phyloP scores from a whole-genome alignment of 2,797 vertebrate genomes.

The Pelodytes ibericus region DNA sequence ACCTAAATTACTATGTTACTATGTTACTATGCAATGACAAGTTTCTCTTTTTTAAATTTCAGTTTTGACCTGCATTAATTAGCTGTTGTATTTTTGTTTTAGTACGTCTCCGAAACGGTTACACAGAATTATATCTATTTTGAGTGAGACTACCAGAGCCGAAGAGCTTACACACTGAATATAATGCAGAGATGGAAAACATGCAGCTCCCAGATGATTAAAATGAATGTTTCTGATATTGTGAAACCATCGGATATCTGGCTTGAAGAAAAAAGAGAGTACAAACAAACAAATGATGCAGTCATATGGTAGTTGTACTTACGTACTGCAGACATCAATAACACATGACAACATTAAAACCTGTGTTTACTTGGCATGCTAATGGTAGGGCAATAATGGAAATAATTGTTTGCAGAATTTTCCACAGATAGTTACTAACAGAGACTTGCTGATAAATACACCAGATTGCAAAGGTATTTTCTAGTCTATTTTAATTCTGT shows the following conservation, averaged over 20 bases:
- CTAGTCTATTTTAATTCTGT: not conserved
- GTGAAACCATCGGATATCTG: constrained; percentile 36
- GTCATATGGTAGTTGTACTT: constrained; percentile 25
- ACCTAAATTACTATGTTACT: too few relatives aligned
- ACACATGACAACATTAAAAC: constrained; percentile 35
- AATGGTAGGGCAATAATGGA: constrained; percentile 1
- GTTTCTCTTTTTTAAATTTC: too few relatives aligned
- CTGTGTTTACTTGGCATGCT: constrained; percentile 43
- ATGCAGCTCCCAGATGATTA: constrained; percentile 23
- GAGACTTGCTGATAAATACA: constrained; percentile 13
- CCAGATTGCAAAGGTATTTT: constrained; percentile 9
- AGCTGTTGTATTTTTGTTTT: too few relatives aligned
- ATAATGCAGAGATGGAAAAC: not conserved
- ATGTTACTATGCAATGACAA: too few relatives aligned
- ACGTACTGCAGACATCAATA: constrained; percentile 17
- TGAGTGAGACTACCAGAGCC: not conserved
- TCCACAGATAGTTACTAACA: constrained; percentile 17
- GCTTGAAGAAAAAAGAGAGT: constrained; percentile 1
- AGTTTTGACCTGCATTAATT: too few relatives aligned
- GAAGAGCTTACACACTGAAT: not conserved
- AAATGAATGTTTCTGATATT: constrained; percentile 19
- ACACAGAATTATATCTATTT: too few relatives aligned
- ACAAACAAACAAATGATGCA: constrained; percentile 39
- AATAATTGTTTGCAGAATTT: constrained; percentile 47
- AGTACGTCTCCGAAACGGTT: too few relatives aligned